Evolutionary conservation across 2,888 invertebrate species (phyloP).

Genomic region (Bunonema sp.): DNA sequence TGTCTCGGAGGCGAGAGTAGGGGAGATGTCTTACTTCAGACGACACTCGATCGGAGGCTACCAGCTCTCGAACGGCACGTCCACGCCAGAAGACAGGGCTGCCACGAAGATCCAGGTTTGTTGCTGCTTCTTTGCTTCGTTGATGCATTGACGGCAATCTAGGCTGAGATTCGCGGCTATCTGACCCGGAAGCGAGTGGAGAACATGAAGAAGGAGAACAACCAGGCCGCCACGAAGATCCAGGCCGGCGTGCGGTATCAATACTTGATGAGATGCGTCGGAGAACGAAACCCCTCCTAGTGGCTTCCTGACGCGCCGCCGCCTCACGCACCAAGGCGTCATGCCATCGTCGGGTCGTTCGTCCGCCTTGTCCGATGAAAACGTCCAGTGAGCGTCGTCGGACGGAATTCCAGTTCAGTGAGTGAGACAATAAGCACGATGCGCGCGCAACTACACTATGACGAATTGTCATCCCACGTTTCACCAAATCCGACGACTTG

Average conservation of each 20-base stretch:
- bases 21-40: constrained; percentile 8
- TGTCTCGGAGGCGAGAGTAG: neutral
- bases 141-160: constrained; percentile 2
- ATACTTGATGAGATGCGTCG: neutral
- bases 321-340: too few species aligned
- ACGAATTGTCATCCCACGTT: too few species aligned
- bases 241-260: constrained; percentile 67
- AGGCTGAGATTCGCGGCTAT: constrained; percentile 38
- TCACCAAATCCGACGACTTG: too few species aligned
- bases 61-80: constrained; percentile 13
- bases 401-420: too few species aligned
- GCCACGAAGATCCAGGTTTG: constrained; percentile 28
- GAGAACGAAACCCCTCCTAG: too few species aligned
- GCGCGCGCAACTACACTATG: too few species aligned
- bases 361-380: too few species aligned
- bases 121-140: neutral
- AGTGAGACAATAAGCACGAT: constrained; percentile 1
- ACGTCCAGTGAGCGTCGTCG: too few species aligned
- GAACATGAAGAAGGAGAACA: constrained; percentile 63
- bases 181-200: constrained; percentile 34
- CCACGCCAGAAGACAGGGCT: constrained; percentile 39
- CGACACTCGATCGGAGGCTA: constrained; percentile 40
- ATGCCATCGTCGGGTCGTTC: too few species aligned
- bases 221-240: constrained; percentile 77
- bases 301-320: too few species aligned